phyloP scores from a whole-genome alignment of 2,113 vertebrate genomes.

The Empidonax alnorum region DNA sequence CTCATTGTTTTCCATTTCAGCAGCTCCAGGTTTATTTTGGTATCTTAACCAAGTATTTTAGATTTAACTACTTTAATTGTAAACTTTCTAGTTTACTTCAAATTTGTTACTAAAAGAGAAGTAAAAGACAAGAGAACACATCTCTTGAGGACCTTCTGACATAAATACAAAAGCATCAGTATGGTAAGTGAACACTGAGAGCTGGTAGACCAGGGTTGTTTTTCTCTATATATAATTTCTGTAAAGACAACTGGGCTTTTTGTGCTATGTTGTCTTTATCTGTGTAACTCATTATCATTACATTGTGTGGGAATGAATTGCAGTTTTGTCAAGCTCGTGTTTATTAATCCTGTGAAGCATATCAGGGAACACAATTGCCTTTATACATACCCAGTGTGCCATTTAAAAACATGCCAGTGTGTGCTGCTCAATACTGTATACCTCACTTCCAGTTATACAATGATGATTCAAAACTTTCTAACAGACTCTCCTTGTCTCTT shows the following conservation, averaged over 20 bases:
- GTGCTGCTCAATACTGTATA: neutral
- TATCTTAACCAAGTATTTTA: neutral
- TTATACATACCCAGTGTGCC: neutral
- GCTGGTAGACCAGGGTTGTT: neutral
- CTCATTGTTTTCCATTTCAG: slow-evolving; percentile 53
- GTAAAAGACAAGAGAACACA: neutral
- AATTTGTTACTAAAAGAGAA: neutral
- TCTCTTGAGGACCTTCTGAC: neutral
- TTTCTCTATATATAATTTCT: neutral
- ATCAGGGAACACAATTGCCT: neutral
- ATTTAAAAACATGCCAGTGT: neutral
- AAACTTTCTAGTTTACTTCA: neutral
- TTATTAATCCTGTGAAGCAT: slow-evolving; percentile 11
- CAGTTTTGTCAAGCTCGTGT: neutral
- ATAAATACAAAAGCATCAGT: neutral
- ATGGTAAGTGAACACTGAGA: neutral
- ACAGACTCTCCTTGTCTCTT: neutral
- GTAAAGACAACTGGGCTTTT: neutral
- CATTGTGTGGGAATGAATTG: neutral
- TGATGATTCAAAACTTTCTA: neutral
- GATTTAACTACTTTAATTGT: neutral
- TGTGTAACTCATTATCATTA: neutral
- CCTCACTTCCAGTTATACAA: neutral
- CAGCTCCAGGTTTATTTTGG: slow-evolving; percentile 29
- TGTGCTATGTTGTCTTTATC: neutral